A percentile compares a stretch with the other conserved stretches of the same genome.
These are phyloP conservation scores for Pheosia gnoma DNA, from an alignment of 2,888 invertebrate genomes.

Conservation along the genomic window DNA sequence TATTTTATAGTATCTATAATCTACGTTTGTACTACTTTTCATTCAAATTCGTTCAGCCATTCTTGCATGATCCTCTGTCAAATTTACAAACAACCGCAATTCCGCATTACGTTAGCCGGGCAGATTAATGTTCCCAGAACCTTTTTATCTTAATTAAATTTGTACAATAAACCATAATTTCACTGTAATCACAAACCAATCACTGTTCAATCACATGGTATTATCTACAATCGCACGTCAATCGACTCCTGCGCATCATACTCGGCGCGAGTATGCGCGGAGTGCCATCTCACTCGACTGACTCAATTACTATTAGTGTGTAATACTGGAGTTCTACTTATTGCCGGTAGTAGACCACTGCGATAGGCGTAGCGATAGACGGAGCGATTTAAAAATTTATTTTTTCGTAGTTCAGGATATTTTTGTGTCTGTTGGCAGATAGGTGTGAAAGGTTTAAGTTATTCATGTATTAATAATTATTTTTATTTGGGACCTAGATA, in stretches of 20 bases:
- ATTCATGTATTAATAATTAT: too few species aligned
- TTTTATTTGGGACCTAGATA: too few species aligned
- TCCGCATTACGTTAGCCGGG: too few species aligned
- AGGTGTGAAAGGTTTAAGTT: too few species aligned
- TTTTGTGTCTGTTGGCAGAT: too few species aligned
- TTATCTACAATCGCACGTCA: conserved; percentile 22
- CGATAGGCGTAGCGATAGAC: conserved; percentile 53
- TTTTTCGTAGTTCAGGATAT: conserved; percentile 9
- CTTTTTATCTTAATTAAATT: too few species aligned
- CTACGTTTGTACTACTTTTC: too few species aligned
- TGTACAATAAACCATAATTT: background rate
- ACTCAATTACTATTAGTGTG: conserved; percentile 59
- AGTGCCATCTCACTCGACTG: conserved; percentile 73
- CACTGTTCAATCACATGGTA: conserved; percentile 26
- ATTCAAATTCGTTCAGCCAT: too few species aligned
- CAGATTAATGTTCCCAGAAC: too few species aligned
- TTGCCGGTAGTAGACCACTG: conserved; percentile 35
- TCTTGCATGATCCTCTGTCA: too few species aligned
- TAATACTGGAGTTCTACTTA: conserved; percentile 57
- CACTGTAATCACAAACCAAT: conserved; percentile 22
- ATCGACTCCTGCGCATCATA: conserved; percentile 61
- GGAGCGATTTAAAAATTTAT: conserved; percentile 19
- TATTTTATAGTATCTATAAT: too few species aligned
- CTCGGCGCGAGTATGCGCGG: conserved; percentile 70
- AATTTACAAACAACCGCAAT: too few species aligned